Evolutionary conservation across 2,797 vertebrate species (phyloP), one percentile per base, ranked within the genome.

Genomic region (Poecilia wingei): DNA sequence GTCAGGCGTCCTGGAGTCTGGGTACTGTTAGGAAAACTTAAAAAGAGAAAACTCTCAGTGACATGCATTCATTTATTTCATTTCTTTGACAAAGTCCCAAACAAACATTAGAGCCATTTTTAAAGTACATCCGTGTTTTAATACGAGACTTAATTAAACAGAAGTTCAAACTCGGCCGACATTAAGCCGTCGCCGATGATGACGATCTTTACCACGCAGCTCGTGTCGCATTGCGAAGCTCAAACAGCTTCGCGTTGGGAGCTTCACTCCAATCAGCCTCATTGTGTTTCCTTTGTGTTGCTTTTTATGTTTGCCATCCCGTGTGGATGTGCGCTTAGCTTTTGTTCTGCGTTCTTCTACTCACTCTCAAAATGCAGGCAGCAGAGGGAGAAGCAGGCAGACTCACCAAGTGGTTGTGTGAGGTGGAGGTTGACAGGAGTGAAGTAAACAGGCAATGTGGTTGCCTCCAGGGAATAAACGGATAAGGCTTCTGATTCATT

Each of bases 401-500:
- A 72, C 45, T 72, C n/a, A 72, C 31, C 8, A 74, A 71, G 49
- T 77, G 79, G 75, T 22, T n/a, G 83, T 77, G 77, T 51, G 20
- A 55, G 46, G 79, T 82, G n/a, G 79, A 47, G 61, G 81, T 49
- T 83, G 82, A 69, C 66, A 79, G 68, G 41, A 59, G 64, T 77
- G 57, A 81, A 74, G 47, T 47, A 77, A 77, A 68, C 70, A 47
- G 43, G 61, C 76, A 41, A 69, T 45, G 43, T 78, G 85, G 80
- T 76, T 25, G 31, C 80, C 85, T 84, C 79, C 78, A 74, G 82
- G 85, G 74, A 90, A 87, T 25, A 10, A 39, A 39, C 4, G 80
- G 81, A 83, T 85, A 74, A 8, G 9, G 75, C 75, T 89, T 69
- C 74, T 80, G 75, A 82, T 69, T 66, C 18, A 22, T 22, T 39